phyloP scores from a whole-genome alignment of 2,113 vertebrate species.

The Petrocephalus zakoni region DNA sequence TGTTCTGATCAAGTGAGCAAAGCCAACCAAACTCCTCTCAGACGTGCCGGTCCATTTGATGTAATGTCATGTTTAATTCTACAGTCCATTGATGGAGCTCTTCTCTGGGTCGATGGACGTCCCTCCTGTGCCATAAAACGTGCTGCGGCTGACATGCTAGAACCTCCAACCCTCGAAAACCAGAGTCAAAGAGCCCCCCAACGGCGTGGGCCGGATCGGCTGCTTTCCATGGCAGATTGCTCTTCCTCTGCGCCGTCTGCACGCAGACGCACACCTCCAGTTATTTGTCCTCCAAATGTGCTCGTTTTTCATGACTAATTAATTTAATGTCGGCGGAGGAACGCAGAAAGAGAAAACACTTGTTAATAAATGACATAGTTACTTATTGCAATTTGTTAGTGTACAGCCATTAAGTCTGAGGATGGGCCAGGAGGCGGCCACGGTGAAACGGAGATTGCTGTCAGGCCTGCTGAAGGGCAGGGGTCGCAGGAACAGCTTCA shows the following conservation, averaged over 20 bases:
- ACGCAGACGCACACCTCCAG: conserved; percentile 51
- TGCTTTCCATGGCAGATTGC: conserved; percentile 5
- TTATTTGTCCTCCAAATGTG: conserved; percentile 67
- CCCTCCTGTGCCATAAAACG: background rate
- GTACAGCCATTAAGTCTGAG: conserved; percentile 46
- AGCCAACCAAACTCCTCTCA: background rate
- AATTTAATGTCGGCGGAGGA: conserved; percentile 56
- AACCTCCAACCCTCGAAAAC: background rate
- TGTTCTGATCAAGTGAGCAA: background rate
- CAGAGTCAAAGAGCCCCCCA: background rate
- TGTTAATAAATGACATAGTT: conserved; percentile 52
- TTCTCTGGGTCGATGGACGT: background rate
- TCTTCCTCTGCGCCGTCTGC: conserved; percentile 48
- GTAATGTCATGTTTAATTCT: background rate
- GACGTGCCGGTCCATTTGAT: background rate
- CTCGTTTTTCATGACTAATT: conserved; percentile 67
- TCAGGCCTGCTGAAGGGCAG: conserved; percentile 45
- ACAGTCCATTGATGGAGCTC: background rate
- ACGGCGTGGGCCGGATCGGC: background rate
- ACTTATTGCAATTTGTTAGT: conserved; percentile 52
- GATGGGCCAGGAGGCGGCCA: conserved; percentile 38
- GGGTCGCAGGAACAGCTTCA: conserved; percentile 43
- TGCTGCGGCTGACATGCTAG: background rate
- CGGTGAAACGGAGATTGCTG: conserved; percentile 46
- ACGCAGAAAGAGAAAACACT: conserved; percentile 50